phyloP scores from a whole-genome alignment of 2,113 vertebrate species.

The Oceanodroma tethys region DNA sequence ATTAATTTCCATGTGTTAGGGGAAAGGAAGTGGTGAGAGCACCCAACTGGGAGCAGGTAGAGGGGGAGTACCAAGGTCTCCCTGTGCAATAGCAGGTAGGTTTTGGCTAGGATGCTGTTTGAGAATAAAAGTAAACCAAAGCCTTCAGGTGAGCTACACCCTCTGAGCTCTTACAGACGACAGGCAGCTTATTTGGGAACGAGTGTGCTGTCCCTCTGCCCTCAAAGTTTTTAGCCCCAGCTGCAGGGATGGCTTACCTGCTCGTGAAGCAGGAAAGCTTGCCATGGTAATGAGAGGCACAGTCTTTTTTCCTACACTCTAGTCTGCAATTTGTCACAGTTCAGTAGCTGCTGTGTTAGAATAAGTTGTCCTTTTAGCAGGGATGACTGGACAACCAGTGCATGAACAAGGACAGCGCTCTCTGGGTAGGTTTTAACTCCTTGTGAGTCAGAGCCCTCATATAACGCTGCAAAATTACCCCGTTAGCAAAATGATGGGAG shows the following conservation, averaged over 20 bases:
- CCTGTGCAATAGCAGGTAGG: accelerated
- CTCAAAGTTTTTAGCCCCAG: not conserved
- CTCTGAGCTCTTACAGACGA: not conserved
- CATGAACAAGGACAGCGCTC: not conserved
- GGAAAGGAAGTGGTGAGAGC: not conserved
- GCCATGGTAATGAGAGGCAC: not conserved
- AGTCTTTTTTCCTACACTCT: not conserved
- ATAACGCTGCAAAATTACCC: accelerated
- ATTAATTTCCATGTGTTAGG: not conserved
- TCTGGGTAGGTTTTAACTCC: not conserved
- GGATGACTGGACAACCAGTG: not conserved
- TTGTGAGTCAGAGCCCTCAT: not conserved
- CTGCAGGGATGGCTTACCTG: not conserved
- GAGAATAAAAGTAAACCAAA: not conserved
- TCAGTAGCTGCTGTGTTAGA: constrained; percentile 1
- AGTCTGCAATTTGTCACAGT: constrained; percentile 8
- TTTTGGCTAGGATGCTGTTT: not conserved
- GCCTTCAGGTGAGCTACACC: not conserved
- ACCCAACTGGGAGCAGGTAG: not conserved
- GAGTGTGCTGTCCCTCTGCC: not conserved
- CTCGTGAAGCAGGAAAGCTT: not conserved
- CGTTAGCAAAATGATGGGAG: not conserved
- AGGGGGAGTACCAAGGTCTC: not conserved
- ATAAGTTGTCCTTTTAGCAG: not conserved
- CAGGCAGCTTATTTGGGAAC: not conserved